Evolutionary conservation across 2,113 vertebrate species (phyloP), one percentile per base, ranked within the genome.

Genomic region (Halcyon malimbica): DNA sequence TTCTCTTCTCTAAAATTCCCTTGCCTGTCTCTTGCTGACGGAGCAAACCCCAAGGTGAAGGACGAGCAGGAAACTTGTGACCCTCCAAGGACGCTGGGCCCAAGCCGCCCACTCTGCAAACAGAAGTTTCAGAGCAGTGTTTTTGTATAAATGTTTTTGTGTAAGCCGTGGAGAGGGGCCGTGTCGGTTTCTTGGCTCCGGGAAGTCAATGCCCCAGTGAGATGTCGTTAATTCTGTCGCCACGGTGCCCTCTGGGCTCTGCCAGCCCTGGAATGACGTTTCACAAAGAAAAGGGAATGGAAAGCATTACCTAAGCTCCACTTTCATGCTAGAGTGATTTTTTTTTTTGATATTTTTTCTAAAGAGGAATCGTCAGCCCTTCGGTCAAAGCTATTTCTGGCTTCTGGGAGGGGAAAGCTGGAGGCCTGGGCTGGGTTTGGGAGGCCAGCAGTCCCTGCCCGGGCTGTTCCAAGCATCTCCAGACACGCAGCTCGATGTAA

Each of bases 221-320:
- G 21, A 13, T 65, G 74, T 56, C 7, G 1, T 74, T 74, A 23
- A 41, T 56, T 1, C 21, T 59, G 68, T 75, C 28, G 3, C 80
- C 86, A 44, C 56, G 19, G 87, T 92, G 94, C 90, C 85, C 90
- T 94, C 68, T 92, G 2, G 76, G 88, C 79, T 92, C 70, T 92
- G 50, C 78, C 83, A 71, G 41, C 37, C 2, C 3, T 44, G 75
- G 41, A 74, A 54, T 87, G 89, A 60, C 0, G 0, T 83, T 95
- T 87, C 64, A 35, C 26, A 12, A 64, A 59, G 56, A 31, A 90
- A 90, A 70, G 31, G 93, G 88, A 88, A n/a, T 4, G 92, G 96
- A 96, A 97, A 96, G 92, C 92, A 21, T 96, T 96, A 80, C 79
- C 56, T 86, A 91, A 96, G 71, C 63, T 81, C 75, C 64, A 26